Conservation (phyloP, 2,888 invertebrate genomes). For the Trachelus troglodyta region DNA sequence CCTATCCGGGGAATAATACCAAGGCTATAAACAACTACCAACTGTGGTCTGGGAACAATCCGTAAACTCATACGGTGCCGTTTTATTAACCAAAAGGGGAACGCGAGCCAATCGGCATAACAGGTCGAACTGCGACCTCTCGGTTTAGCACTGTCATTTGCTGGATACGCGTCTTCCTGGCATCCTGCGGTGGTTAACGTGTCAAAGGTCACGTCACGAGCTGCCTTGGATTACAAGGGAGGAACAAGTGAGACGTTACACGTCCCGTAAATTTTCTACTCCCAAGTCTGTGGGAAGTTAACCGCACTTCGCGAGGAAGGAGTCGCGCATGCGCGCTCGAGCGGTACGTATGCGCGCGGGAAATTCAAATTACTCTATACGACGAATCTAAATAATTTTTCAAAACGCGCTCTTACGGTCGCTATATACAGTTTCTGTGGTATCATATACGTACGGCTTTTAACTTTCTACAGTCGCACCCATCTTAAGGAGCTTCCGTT, state of each 20-base stretch:
- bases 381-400: too few relatives aligned
- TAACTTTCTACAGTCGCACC: slow-evolving; percentile 23
- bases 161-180: background rate
- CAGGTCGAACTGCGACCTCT: background rate
- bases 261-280: slow-evolving; percentile 57
- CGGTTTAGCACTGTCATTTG: slow-evolving; percentile 1
- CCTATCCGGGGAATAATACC: too few relatives aligned
- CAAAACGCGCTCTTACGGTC: background rate
- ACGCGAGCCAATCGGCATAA: too few relatives aligned
- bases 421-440: background rate
- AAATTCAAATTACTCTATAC: too few relatives aligned
- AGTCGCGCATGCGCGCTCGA: background rate
- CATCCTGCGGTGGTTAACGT: slow-evolving; percentile 4
- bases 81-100: too few relatives aligned
- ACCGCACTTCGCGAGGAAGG: slow-evolving; percentile 32
- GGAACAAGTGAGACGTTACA: slow-evolving; percentile 51
- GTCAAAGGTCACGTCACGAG: slow-evolving; percentile 39
- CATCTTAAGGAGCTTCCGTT: slow-evolving; percentile 29
- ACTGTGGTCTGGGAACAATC: too few relatives aligned
- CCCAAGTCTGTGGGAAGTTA: slow-evolving; percentile 61
- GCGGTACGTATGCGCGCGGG: background rate
- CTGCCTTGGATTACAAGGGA: slow-evolving; percentile 40
- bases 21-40: too few relatives aligned
- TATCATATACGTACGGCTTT: background rate
- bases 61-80: too few relatives aligned